Conservation (phyloP, 2,113 vertebrate genomes). For the Rhinogobius similis region DNA sequence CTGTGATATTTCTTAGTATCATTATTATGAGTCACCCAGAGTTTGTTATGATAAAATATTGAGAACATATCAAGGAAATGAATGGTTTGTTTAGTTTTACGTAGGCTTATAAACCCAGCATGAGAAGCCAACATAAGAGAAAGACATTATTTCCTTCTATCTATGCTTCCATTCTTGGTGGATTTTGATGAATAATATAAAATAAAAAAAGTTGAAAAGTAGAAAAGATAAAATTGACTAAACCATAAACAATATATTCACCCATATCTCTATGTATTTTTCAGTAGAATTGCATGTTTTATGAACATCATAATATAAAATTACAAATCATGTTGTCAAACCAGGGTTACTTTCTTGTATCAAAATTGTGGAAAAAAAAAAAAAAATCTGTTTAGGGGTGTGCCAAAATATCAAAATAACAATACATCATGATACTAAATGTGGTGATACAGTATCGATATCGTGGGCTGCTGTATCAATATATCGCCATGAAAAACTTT, state of each 20-base stretch:
- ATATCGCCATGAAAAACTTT: too few species aligned
- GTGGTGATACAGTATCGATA: too few species aligned
- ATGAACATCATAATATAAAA: too few species aligned
- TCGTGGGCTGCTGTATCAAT: too few species aligned
- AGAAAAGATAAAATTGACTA: neutral
- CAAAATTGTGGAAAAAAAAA: too few species aligned
- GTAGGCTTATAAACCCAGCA: neutral
- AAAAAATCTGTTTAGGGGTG: too few species aligned
- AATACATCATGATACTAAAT: too few species aligned
- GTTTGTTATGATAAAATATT: conserved; percentile 5
- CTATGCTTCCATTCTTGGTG: neutral
- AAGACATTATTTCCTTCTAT: neutral
- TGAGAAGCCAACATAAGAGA: neutral
- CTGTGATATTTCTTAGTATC: neutral
- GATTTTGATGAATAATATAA: neutral
- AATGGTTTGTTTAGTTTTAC: neutral
- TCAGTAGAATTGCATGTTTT: too few species aligned
- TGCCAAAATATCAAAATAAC: too few species aligned
- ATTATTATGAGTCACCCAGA: neutral
- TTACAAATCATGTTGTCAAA: too few species aligned
- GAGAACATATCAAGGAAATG: neutral
- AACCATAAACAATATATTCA: neutral
- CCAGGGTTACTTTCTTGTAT: too few species aligned
- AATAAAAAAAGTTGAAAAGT: neutral
- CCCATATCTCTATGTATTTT: neutral